Evolutionary conservation across 2,797 vertebrate genomes (phyloP).

Genomic region (Allobates femoralis): DNA sequence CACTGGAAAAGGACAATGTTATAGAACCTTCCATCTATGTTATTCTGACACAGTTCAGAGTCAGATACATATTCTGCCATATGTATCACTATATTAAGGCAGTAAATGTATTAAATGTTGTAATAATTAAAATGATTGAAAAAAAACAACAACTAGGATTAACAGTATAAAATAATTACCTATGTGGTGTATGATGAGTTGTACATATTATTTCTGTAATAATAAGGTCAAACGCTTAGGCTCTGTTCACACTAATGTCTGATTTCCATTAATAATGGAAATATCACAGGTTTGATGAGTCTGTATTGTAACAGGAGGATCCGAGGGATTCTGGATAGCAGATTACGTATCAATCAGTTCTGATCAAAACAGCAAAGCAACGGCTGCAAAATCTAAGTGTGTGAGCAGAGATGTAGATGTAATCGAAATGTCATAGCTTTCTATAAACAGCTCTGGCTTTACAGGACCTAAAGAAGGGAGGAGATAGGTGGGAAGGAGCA

Average conservation of each 20-base stretch:
- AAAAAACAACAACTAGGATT: background rate
- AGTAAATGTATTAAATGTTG: background rate
- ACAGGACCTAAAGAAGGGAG: too few species aligned
- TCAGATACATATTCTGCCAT: background rate
- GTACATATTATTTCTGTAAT: background rate
- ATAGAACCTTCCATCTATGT: background rate
- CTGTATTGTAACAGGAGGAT: too few species aligned
- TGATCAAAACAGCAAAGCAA: background rate
- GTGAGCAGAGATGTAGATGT: background rate
- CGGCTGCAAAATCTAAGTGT: background rate
- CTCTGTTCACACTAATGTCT: background rate
- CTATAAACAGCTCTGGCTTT: too few species aligned
- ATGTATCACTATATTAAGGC: background rate
- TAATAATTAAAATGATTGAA: background rate
- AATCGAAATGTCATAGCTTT: too few species aligned
- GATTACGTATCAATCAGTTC: too few species aligned
- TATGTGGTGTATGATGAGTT: background rate
- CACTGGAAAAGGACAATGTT: background rate
- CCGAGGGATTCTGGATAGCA: too few species aligned
- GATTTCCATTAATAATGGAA: too few species aligned
- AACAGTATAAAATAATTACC: background rate
- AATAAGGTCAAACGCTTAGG: background rate
- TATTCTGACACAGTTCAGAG: background rate
- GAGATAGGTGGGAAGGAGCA: too few species aligned
- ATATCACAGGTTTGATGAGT: too few species aligned